Evolutionary conservation across 1,140 invertebrate species (phyloP), one percentile per base, ranked within the genome.

Genomic region (Tenebrio molitor): DNA sequence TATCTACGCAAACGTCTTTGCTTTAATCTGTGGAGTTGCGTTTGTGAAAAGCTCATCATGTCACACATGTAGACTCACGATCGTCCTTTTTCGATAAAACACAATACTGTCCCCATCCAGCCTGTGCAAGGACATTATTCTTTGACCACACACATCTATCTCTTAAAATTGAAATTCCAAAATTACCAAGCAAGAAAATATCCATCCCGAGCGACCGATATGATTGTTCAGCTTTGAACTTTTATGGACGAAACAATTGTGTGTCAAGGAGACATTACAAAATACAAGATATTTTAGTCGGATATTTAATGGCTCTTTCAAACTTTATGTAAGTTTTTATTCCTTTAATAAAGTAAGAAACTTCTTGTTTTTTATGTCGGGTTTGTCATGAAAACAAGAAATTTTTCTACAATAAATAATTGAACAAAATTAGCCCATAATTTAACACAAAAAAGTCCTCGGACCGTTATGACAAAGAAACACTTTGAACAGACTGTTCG

Each of bases 401-500:
- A 4, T 5, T 33, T 33, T 21, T n/a, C n/a, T 50, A 21, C 44
- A 12, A 21, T 19, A 17, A 50, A 50, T 50, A 17, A 50, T 50
- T 17, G 19, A 58, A 58, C 23, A 25, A 58, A 33, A 58, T 58
- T 58, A 58, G 21, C 29, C n/a, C 50, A 58, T 58, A 29, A 58
- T 58, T 58, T 25, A 58, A 29, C 50, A 15, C 50, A 14, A 58
- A 46, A 46, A 46, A 39, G 16, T 46, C n/a, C 5, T 7, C 1
- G 16, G 42, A 6, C 23, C 50, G n/a, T 29, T 58, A 21, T 14
- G n/a, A 58, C 50, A 58, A 58, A 58, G 23, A 25, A 58, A 58
- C 50, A 29, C 50, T 58, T 58, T 25, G n/a, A 58, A 58, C 50
- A 58, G 50, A 29, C 50, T 58, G 21, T 58, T 58, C 50, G 23